phyloP scores from a whole-genome alignment of 1,140 invertebrate genomes.

The Dreissena polymorpha region DNA sequence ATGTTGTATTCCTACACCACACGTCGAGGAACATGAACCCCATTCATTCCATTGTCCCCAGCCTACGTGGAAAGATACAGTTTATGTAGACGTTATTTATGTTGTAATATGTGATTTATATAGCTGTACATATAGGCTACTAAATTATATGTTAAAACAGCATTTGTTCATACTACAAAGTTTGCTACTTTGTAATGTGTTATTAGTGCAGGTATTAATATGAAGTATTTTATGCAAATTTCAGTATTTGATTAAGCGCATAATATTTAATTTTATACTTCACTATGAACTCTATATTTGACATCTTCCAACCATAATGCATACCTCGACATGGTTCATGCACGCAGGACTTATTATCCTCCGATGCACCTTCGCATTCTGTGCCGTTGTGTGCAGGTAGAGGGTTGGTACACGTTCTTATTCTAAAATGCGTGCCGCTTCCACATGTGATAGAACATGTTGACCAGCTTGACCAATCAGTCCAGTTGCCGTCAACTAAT shows the following conservation, averaged over 20 bases:
- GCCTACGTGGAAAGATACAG: constrained; percentile 60
- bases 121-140: no score
- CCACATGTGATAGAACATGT: constrained; percentile 7
- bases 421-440: constrained; percentile 6
- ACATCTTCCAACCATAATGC: no score
- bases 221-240: not conserved
- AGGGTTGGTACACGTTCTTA: not conserved
- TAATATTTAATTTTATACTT: no score
- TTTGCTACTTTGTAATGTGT: no score
- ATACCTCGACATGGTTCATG: no score
- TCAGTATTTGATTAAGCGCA: not conserved
- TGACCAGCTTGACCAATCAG: constrained; percentile 16
- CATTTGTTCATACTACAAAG: no score
- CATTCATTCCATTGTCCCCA: constrained; percentile 90
- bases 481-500: constrained; percentile 21
- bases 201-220: no score
- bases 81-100: constrained; percentile 33
- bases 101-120: no score
- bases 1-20: constrained; percentile 90
- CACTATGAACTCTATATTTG: no score
- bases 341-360: not conserved
- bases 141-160: no score
- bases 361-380: not conserved
- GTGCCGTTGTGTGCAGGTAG: not conserved
- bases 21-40: constrained; percentile 92